Conservation (phyloP, 2,113 vertebrate genomes). For the Vulpes vulpes region DNA sequence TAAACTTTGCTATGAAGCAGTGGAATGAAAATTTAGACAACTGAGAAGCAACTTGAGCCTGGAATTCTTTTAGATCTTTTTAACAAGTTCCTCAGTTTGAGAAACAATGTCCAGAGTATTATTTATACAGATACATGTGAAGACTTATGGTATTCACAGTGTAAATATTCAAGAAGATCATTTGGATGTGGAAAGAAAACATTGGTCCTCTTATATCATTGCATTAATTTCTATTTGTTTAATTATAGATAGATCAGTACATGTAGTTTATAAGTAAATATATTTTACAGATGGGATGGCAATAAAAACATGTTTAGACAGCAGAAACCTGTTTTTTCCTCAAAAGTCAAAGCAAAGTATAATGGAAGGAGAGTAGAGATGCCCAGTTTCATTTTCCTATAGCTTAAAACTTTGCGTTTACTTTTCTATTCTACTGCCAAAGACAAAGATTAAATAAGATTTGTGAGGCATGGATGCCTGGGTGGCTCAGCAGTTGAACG, state of each 20-base stretch:
- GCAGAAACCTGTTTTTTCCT: not conserved
- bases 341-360: slow-evolving; percentile 39
- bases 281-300: not conserved
- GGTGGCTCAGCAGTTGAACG: too few species aligned
- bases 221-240: slow-evolving; percentile 39
- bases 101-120: not conserved
- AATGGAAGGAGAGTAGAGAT: slow-evolving; percentile 30
- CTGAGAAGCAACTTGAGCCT: not conserved
- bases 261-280: slow-evolving; percentile 32
- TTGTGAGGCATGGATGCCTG: not conserved
- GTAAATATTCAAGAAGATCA: not conserved
- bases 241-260: not conserved
- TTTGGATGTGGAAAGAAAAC: slow-evolving; percentile 34
- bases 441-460: slow-evolving; percentile 33
- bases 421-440: not conserved
- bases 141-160: not conserved
- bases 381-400: not conserved
- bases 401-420: slow-evolving; percentile 49
- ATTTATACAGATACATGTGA: not conserved
- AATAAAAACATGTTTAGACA: not conserved
- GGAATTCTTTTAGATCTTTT: slow-evolving; percentile 37
- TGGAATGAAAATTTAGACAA: slow-evolving; percentile 34
- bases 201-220: not conserved
- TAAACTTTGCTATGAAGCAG: not conserved
- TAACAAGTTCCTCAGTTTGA: not conserved